Evolutionary conservation across 2,888 invertebrate genomes (phyloP).

Genomic region (Sarcophaga rosellei): DNA sequence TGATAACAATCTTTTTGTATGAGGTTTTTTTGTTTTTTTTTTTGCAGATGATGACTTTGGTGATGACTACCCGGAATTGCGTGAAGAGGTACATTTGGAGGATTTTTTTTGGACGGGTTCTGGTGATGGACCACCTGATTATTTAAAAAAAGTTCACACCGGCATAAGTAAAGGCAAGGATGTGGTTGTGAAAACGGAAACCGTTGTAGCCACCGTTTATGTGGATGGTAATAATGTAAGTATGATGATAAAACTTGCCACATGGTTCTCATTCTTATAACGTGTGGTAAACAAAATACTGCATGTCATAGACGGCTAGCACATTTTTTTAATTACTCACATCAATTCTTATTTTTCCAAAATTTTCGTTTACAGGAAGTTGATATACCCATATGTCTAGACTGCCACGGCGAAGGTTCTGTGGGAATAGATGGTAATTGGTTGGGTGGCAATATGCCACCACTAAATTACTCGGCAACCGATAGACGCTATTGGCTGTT

Average conservation of each 20-base stretch:
- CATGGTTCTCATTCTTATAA: no score
- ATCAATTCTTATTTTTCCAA: neutral
- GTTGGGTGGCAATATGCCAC: conserved; percentile 75
- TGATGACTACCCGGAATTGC: conserved; percentile 77
- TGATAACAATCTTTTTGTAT: neutral
- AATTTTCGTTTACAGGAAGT: conserved; percentile 74
- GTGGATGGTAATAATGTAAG: conserved; percentile 82
- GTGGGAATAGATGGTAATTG: conserved; percentile 77
- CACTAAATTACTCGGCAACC: conserved; percentile 81
- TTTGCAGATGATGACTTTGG: conserved; percentile 74
- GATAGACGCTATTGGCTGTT: conserved; percentile 91
- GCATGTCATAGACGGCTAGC: no score
- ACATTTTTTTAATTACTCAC: neutral
- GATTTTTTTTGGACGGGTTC: conserved; percentile 96
- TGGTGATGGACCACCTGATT: conserved; percentile 88
- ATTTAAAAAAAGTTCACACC: conserved; percentile 81
- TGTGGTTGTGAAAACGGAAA: conserved; percentile 86
- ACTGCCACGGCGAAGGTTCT: conserved; percentile 74
- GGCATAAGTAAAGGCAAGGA: conserved; percentile 82
- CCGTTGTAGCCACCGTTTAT: conserved; percentile 87
- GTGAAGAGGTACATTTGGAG: conserved; percentile 83
- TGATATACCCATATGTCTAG: conserved; percentile 79
- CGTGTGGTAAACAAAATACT: no score
- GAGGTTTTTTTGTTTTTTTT: neutral
- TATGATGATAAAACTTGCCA: neutral